Evolutionary conservation across 2,797 vertebrate genomes (phyloP), one percentile per base, ranked within the genome.

Genomic region (Gadopsis marmoratus): DNA sequence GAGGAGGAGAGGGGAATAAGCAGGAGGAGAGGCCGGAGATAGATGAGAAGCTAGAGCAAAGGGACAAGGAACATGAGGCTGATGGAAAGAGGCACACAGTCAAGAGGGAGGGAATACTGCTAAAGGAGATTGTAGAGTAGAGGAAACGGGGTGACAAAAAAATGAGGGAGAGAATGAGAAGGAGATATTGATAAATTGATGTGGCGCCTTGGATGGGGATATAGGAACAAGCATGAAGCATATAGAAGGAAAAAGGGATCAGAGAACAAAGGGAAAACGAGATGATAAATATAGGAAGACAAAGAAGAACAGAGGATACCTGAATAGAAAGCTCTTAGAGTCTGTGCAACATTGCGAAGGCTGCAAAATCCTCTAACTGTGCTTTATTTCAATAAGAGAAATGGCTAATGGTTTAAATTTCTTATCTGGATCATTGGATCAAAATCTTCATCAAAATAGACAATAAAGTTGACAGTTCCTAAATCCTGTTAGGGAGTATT

Each of bases 41-140:
- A 35, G 81, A 90, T 84, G 77, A 80, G 76, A 60, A 35, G 45
- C 14, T 16, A 4, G 64, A 65, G 55, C 59, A 71, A 71, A 84
- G 26, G 61, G 81, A 69, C 73, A 54, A 65, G 45, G 63, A 75
- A 71, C 65, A 73, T 17, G 47, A 81, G 41, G 39, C 33, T 62
- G 78, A 77, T 69, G 17, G 45, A 66, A 61, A 70, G 53, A 58
- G 50, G 29, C 23, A 41, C 4, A 41, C 13, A 12, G 47, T 73
- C 9, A 45, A 64, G 56, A 79, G 45, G 31, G 39, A 63, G 12
- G 16, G 47, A 64, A 55, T 17, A 43, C 63, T 17, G 7, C 37
- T 48, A 41, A 62, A 58, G n/a, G 29, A 48, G 58, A 59, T 17
- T 29, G 26, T 16, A 56, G 54, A 21, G 45, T 4, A 14, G 5